Conservation (phyloP, 2,888 invertebrate genomes). For the Brassicogethes aeneus region DNA sequence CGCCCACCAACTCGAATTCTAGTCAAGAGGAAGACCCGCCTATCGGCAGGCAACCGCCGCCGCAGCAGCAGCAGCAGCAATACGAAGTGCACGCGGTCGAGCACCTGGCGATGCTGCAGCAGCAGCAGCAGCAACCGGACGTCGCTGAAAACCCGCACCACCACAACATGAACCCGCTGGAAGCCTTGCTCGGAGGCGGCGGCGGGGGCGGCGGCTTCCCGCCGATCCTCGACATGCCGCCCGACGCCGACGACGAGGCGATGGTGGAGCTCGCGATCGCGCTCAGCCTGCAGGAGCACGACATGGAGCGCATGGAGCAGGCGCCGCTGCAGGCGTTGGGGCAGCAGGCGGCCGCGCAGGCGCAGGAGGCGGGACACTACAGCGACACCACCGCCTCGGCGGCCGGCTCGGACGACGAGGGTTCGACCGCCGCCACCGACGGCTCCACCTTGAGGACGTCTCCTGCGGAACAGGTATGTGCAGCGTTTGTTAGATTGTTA, state of each 20-base stretch:
- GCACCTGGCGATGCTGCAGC: background rate
- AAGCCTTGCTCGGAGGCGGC: conserved; percentile 44
- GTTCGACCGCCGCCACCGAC: conserved; percentile 87
- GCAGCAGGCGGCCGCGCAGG: conserved; percentile 26
- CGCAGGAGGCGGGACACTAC: conserved; percentile 53
- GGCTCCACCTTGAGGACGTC: conserved; percentile 84
- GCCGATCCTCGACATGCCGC: conserved; percentile 76
- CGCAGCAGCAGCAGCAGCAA: conserved; percentile 12
- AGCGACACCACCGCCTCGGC: conserved; percentile 80
- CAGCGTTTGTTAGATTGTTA: conserved; percentile 32
- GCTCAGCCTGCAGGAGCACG: conserved; percentile 80
- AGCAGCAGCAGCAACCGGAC: too few species aligned
- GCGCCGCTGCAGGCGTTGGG: too few species aligned
- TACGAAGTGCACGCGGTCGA: conserved; percentile 5
- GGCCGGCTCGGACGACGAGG: conserved; percentile 89
- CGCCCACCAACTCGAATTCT: conserved; percentile 14
- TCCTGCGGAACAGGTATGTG: conserved; percentile 57
- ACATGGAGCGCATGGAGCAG: too few species aligned
- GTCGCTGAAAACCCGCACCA: conserved; percentile 12
- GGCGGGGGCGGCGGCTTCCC: conserved; percentile 55
- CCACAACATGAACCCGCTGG: conserved; percentile 38
- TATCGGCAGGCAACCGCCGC: conserved; percentile 19
- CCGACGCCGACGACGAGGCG: conserved; percentile 94
- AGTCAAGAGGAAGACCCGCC: conserved; percentile 24
- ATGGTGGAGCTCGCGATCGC: conserved; percentile 96